phyloP scores from a whole-genome alignment of 2,888 invertebrate genomes.

The Aelia acuminata region DNA sequence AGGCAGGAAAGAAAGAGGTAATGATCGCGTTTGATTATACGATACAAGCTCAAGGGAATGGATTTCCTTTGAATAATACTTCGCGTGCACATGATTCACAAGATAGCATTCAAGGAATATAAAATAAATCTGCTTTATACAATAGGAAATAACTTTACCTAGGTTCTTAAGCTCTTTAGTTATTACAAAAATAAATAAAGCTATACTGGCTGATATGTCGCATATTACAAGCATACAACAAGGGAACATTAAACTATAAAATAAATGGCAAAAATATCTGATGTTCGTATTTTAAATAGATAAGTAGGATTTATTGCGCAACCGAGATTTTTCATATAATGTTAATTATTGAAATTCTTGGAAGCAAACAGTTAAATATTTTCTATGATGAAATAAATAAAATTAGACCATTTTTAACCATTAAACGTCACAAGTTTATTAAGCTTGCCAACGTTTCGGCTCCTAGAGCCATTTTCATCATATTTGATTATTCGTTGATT shows the following conservation, averaged over 20 bases:
- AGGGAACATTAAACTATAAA: background rate
- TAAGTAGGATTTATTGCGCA: no score
- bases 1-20: background rate
- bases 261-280: no score
- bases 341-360: no score
- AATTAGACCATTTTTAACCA: no score
- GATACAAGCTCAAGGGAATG: background rate
- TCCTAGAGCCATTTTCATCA: no score
- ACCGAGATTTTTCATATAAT: no score
- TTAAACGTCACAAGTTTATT: no score
- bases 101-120: background rate
- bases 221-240: background rate
- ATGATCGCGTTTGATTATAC: background rate
- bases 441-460: no score
- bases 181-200: background rate
- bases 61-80: background rate
- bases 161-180: background rate
- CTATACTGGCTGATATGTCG: background rate
- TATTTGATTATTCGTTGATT: no score
- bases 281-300: no score
- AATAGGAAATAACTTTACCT: background rate
- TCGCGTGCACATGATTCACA: background rate
- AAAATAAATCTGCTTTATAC: background rate
- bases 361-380: no score
- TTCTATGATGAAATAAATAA: no score